phyloP scores from a whole-genome alignment of 1,140 invertebrate species.

The Antheraea pernyi region DNA sequence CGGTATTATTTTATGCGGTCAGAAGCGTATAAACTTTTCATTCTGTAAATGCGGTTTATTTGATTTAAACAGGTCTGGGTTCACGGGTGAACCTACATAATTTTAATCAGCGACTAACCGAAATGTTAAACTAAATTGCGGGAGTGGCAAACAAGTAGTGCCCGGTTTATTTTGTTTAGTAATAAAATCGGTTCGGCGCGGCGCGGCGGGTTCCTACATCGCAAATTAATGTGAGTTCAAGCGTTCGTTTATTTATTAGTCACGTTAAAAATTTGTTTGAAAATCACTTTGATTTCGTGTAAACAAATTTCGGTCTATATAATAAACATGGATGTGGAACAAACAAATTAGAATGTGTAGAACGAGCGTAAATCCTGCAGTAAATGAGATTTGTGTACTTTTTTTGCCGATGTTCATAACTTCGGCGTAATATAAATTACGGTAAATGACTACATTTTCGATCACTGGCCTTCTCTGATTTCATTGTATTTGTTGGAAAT shows the following conservation, averaged over 20 bases:
- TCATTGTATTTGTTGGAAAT: background rate
- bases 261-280: background rate
- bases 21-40: constrained; percentile 34
- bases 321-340: constrained; percentile 1
- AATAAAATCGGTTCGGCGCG: constrained; percentile 1
- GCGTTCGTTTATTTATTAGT: constrained; percentile 1
- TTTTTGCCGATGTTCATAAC: background rate
- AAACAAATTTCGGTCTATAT: constrained; percentile 1
- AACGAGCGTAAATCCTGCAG: background rate
- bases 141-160: constrained; percentile 14
- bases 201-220: background rate
- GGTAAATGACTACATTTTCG: background rate
- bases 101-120: constrained; percentile 25
- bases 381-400: background rate
- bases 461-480: background rate
- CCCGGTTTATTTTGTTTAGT: constrained; percentile 13
- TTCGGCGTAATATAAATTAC: background rate
- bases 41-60: constrained; percentile 37
- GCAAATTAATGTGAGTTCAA: constrained; percentile 2
- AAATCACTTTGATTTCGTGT: constrained; percentile 4
- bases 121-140: constrained; percentile 19
- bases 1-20: constrained; percentile 34
- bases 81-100: constrained; percentile 19
- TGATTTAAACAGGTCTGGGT: constrained; percentile 28
- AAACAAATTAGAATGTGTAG: background rate